Base-by-base conservation (phyloP, 2,113 vertebrate genomes). In the Symphodus melops region DNA sequence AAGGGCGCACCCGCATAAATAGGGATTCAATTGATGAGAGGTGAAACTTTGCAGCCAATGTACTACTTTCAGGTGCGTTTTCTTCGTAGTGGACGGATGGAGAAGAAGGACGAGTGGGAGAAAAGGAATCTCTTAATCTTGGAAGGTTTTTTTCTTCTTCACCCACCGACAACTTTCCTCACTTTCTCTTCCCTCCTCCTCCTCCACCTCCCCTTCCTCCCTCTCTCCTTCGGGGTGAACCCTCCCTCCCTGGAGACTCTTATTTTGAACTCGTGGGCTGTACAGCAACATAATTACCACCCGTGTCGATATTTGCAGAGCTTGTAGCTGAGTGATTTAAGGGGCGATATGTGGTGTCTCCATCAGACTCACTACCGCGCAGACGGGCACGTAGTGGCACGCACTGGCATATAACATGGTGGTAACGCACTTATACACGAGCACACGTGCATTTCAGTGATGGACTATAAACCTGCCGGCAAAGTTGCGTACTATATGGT, bases 121-220 rank as follows among this genome's bases (percentile, higher is more conserved):
- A 10, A n/a, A 39, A 8, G 36, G 48, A 54, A 11, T 9, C 9
- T 28, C 44, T 44, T 63, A 42, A 59, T 71, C 57, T 74, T 21
- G 11, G 57, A 69, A 68, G 72, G 77, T 80, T 64, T 67, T 64
- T 68, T 33, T 49, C 67, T 48, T 42, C 28, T 74, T 79, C 77
- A 81, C 68, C 62, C 28, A 1, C 75, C 44, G 36, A 81, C 12
- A 79, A 71, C 68, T 82, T 72, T 75, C 75, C 74, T 85, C 84
- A 84, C 86, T 87, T 80, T 87, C 83, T 78, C 78, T 71, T 51
- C 79, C 52, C 80, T 78, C 71, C 66, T 37, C 51, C 57, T 57
- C 54, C 20, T 33, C 28, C 55, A 17, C 48, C 36, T 28, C 23
- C 37, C 13, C 12, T 58, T 23, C 66, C 69, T 39, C 77, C 46